These are phyloP conservation scores for Mantis religiosa DNA, from an alignment of 2,888 invertebrate genomes.

Conservation along the genomic window DNA sequence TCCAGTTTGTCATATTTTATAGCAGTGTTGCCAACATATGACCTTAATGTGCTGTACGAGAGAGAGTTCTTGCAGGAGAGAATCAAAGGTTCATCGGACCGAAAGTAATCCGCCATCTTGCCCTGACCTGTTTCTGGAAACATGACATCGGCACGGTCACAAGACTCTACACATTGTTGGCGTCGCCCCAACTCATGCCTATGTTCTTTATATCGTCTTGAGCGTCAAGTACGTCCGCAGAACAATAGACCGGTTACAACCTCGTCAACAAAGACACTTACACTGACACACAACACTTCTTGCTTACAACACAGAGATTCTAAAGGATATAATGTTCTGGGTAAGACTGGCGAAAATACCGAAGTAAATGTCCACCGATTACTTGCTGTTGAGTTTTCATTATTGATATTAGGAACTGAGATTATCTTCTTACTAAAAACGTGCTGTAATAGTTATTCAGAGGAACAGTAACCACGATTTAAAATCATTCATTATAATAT, in stretches of 20 bases:
- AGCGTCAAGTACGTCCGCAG: not conserved
- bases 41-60: not conserved
- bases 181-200: not conserved
- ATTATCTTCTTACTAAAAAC: no score
- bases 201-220: not conserved
- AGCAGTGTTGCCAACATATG: not conserved
- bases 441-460: no score
- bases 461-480: no score
- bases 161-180: not conserved
- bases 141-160: not conserved
- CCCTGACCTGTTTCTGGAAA: slow-evolving; percentile 3
- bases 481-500: no score
- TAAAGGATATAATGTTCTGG: no score
- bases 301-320: no score
- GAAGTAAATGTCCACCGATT: no score
- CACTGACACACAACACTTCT: not conserved
- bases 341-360: no score
- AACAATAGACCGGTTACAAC: not conserved
- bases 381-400: no score
- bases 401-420: no score
- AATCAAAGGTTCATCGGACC: slow-evolving; percentile 6
- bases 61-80: not conserved
- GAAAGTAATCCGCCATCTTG: slow-evolving; percentile 6
- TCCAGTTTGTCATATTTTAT: not conserved
- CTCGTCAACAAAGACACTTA: not conserved